Base-by-base conservation (phyloP, 2,888 invertebrate species). In the Formica aserva region DNA sequence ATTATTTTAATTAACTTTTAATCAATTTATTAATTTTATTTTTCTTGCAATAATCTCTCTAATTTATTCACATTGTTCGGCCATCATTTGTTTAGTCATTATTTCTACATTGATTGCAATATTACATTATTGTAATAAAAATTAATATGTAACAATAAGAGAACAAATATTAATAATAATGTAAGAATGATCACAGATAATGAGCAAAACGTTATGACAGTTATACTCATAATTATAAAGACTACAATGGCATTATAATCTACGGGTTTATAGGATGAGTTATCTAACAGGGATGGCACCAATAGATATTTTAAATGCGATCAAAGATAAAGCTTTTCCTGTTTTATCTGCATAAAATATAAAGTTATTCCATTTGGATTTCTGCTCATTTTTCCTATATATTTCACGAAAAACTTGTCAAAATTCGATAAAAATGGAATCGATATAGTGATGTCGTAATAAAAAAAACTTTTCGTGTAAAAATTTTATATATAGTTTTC, bases 91-190 rank as follows among this genome's bases (percentile, higher is more conserved):
- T 52, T 52, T 52, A 52, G 8, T 8, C 26, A 32, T 15, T 60
- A 71, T 18, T 41, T 29, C n/a, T 41, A 41, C 13, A 29, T 76
- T 26, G 41, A 26, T 62, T 62, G 4, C 1, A 38, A 18, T 26
- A 15, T n/a, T 41, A 60, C 18, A 35, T 74, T 32, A 63, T 45
- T 5, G 15, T 74, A 41, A 38, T 41, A 22, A 8, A 65, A 35
- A 22, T 76, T 22, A 52, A 48, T 76, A 48, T 41, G 13, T 18
- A 22, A 22, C 45, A 41, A 41, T 29, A 60, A 62, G n/a, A 29
- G 22, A n/a, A 63, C 11, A 35, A 35, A 35, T 76, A 48, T 63
- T 11, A 48, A 76, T 11, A 63, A 75, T 62, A n/a, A 60, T 26
- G 3, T 38, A n/a, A 41, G 13, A 18, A 45, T 18, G 11, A 48